Evolutionary conservation across 53 echinoderm and acorn worm genomes (phyloP).

Genomic region (Antedon mediterranea): DNA sequence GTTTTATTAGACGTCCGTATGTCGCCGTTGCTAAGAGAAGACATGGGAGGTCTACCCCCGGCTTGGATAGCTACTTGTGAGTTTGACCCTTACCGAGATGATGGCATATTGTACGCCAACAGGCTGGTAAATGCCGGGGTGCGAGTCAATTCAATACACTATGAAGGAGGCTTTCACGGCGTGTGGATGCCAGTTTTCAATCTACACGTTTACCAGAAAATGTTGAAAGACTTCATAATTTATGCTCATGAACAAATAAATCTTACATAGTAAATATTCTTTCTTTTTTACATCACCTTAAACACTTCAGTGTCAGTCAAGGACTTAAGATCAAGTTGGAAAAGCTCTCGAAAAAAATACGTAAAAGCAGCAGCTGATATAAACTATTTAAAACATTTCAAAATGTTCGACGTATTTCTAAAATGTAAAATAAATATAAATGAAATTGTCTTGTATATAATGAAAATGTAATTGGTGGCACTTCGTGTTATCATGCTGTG

Average conservation of each 20-base stretch:
- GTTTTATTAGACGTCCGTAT: constrained; percentile 39
- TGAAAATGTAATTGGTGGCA: too few species aligned
- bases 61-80: constrained; percentile 46
- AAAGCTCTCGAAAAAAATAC: too few species aligned
- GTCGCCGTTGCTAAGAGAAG: constrained; percentile 35
- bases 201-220: neutral
- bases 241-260: neutral
- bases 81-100: constrained; percentile 43
- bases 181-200: neutral
- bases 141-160: neutral
- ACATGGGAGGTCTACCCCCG: constrained; percentile 49
- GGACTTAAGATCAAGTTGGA: too few species aligned
- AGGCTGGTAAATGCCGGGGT: neutral
- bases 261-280: neutral
- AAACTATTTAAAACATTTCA: too few species aligned
- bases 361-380: too few species aligned
- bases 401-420: too few species aligned
- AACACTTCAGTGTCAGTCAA: too few species aligned
- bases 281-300: too few species aligned
- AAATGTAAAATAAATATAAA: too few species aligned
- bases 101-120: constrained; percentile 16
- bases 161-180: neutral
- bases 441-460: too few species aligned
- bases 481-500: too few species aligned
- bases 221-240: neutral